phyloP scores from a whole-genome alignment of 2,797 vertebrate species.

The Spatula clypeata region DNA sequence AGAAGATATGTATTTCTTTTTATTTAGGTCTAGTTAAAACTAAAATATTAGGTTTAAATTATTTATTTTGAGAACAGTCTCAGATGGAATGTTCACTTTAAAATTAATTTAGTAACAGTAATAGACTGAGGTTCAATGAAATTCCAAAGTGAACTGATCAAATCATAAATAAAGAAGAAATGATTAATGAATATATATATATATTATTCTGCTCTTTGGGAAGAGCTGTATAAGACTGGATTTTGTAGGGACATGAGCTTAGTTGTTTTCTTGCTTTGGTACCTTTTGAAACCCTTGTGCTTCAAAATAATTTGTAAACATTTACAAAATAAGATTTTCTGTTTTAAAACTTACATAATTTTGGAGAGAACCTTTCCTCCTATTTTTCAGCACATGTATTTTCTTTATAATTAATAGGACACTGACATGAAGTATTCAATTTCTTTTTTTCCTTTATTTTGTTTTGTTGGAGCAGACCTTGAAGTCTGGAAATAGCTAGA shows the following conservation, averaged over 20 bases:
- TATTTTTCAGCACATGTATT: accelerated
- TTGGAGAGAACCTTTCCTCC: background rate
- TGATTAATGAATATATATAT: background rate
- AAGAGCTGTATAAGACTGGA: background rate
- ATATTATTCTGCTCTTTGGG: background rate
- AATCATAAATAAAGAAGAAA: background rate
- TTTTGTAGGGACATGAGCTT: background rate
- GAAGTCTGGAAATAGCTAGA: background rate
- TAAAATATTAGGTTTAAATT: background rate
- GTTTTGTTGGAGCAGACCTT: background rate
- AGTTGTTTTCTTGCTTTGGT: background rate
- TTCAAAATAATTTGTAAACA: background rate
- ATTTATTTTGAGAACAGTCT: background rate
- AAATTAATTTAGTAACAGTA: background rate
- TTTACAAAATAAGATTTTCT: accelerated
- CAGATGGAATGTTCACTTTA: background rate
- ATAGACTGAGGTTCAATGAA: background rate
- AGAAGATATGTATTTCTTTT: background rate
- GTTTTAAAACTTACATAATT: background rate
- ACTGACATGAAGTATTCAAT: background rate
- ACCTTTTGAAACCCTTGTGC: background rate
- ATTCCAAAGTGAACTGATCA: background rate
- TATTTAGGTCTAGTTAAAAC: background rate
- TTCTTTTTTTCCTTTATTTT: background rate
- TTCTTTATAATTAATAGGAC: background rate